Evolutionary conservation across 1,140 invertebrate genomes (phyloP).

Genomic region (Heliconius himera): DNA sequence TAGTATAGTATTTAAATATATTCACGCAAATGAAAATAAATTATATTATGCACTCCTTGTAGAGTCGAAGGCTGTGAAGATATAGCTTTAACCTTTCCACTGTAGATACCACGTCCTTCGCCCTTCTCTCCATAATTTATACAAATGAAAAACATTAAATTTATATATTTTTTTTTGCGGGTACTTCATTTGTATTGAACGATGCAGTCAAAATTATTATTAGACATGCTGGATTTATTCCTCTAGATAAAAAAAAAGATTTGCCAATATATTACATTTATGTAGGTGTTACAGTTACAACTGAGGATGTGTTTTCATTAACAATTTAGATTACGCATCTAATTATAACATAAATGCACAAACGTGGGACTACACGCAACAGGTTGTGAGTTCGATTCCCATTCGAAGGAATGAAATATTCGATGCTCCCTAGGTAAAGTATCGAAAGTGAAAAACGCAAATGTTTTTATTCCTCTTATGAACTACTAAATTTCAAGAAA

Average conservation of each 20-base stretch:
- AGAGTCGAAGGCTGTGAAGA: conserved; percentile 76
- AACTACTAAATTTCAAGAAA: too few species aligned
- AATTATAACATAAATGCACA: too few species aligned
- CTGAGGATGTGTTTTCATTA: too few species aligned
- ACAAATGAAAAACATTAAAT: conserved; percentile 26
- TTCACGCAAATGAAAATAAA: conserved; percentile 24
- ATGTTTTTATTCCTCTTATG: too few species aligned
- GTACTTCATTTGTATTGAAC: background rate
- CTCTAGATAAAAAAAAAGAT: background rate
- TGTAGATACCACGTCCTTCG: conserved; percentile 58
- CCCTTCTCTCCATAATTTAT: conserved; percentile 6
- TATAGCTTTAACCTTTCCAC: conserved; percentile 76
- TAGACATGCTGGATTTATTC: background rate
- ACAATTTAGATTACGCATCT: too few species aligned
- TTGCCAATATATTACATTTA: too few species aligned
- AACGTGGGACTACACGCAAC: too few species aligned
- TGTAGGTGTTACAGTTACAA: too few species aligned
- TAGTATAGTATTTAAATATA: background rate
- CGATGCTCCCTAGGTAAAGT: too few species aligned
- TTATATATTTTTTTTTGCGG: background rate
- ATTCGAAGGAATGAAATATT: too few species aligned
- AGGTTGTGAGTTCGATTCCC: too few species aligned
- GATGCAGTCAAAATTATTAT: background rate
- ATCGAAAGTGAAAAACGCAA: too few species aligned
- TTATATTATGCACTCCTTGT: conserved; percentile 60